Percentiles rank a stretch among this genome's conserved stretches.
Evolutionary conservation across 2,888 invertebrate genomes (phyloP).

Genomic region (Pristionchus entomophagus): DNA sequence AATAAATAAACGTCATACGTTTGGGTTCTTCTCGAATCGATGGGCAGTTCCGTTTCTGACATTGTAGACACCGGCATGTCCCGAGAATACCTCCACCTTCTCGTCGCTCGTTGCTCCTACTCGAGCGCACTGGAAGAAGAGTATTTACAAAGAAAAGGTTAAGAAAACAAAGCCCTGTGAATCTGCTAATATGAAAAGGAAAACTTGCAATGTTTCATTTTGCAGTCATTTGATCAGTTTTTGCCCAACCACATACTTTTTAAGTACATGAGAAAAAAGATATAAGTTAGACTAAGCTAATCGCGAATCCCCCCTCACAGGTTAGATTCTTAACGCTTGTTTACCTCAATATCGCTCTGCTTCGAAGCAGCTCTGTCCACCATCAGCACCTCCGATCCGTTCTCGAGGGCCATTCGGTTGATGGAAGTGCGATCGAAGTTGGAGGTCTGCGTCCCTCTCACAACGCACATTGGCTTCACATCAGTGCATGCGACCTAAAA

Average conservation of each 20-base stretch:
- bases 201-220: not conserved
- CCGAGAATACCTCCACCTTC: conserved; percentile 47
- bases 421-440: conserved; percentile 12
- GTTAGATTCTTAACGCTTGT: no score
- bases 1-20: not conserved
- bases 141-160: no score
- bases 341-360: conserved; percentile 22
- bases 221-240: no score
- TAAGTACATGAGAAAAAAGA: no score
- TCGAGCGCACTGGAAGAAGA: conserved; percentile 11
- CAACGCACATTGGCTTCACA: not conserved
- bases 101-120: not conserved
- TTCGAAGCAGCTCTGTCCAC: not conserved
- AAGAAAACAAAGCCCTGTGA: not conserved
- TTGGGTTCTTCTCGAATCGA: conserved; percentile 43
- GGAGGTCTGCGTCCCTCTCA: conserved; percentile 30
- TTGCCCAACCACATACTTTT: no score
- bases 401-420: conserved; percentile 2
- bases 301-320: no score
- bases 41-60: conserved; percentile 28
- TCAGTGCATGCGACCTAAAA: not conserved
- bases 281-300: no score
- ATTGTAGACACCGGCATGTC: conserved; percentile 48
- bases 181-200: not conserved
- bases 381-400: not conserved